These are phyloP conservation scores for Dolichallabes microphthalmus DNA, from an alignment of 2,113 vertebrate species.

Conservation along the genomic window DNA sequence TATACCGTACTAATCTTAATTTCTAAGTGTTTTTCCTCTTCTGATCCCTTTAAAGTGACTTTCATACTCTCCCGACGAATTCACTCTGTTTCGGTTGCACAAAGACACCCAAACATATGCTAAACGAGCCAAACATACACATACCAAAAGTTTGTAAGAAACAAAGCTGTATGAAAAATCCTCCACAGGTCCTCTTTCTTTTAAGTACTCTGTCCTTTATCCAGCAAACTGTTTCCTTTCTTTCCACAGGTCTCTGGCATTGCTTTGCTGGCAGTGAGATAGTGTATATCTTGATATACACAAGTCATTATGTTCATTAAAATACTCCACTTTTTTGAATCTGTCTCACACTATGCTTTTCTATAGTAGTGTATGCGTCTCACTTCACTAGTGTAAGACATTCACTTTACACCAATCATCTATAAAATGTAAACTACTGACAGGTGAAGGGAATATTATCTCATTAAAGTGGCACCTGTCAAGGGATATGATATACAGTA, in stretches of 20 bases:
- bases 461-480: no score
- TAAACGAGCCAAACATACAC: not conserved
- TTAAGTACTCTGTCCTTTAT: not conserved
- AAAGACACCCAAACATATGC: not conserved
- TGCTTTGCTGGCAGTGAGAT: constrained; percentile 13
- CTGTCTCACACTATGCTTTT: not conserved
- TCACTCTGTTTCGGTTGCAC: not conserved
- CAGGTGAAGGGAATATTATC: no score
- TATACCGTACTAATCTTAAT: not conserved
- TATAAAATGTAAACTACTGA: no score
- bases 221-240: constrained; percentile 14
- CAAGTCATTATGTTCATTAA: constrained; percentile 22
- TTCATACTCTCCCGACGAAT: not conserved
- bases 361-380: not conserved
- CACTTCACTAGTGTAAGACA: no score
- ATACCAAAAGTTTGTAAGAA: not conserved
- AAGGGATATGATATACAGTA: no score
- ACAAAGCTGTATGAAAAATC: constrained; percentile 5
- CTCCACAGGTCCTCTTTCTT: not conserved
- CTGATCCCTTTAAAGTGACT: constrained; percentile 24
- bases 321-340: not conserved
- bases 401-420: not conserved
- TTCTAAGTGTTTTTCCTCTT: constrained; percentile 31
- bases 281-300: constrained; percentile 37
- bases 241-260: constrained; percentile 6